phyloP scores from a whole-genome alignment of 1,140 invertebrate genomes.

The Thaumetopoea pityocampa region DNA sequence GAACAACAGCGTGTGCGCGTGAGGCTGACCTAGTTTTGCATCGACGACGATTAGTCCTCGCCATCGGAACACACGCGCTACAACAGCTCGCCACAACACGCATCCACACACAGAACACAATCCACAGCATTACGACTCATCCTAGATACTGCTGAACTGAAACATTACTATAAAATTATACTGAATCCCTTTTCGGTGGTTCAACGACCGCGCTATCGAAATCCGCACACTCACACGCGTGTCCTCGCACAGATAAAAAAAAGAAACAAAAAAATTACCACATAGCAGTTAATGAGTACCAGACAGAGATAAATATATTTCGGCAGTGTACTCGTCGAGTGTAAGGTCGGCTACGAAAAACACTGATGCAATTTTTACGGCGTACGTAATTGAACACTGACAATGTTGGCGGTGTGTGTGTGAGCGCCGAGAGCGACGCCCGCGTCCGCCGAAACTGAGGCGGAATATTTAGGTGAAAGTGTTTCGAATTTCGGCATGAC shows the following conservation, averaged over 20 bases:
- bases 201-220: slow-evolving; percentile 72
- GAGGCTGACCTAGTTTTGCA: slow-evolving; percentile 60
- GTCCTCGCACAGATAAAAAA: slow-evolving; percentile 70
- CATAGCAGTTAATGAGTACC: slow-evolving; percentile 58
- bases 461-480: slow-evolving; percentile 76
- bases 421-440: slow-evolving; percentile 72
- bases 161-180: slow-evolving; percentile 51
- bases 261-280: slow-evolving; percentile 60
- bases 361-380: slow-evolving; percentile 74
- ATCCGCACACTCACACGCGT: slow-evolving; percentile 71
- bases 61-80: slow-evolving; percentile 43
- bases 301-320: slow-evolving; percentile 74
- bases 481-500: slow-evolving; percentile 75
- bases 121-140: slow-evolving; percentile 44
- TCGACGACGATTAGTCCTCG: slow-evolving; percentile 41
- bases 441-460: slow-evolving; percentile 71
- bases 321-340: slow-evolving; percentile 49
- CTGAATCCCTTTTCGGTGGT: slow-evolving; percentile 68
- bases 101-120: too few relatives aligned
- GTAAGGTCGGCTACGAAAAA: slow-evolving; percentile 71
- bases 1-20: slow-evolving; percentile 56
- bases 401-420: slow-evolving; percentile 59
- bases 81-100: slow-evolving; percentile 23
- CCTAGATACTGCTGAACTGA: slow-evolving; percentile 52
- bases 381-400: slow-evolving; percentile 69